Base-by-base conservation (phyloP, 2,888 invertebrate species). In the Hydraecia micacea region DNA sequence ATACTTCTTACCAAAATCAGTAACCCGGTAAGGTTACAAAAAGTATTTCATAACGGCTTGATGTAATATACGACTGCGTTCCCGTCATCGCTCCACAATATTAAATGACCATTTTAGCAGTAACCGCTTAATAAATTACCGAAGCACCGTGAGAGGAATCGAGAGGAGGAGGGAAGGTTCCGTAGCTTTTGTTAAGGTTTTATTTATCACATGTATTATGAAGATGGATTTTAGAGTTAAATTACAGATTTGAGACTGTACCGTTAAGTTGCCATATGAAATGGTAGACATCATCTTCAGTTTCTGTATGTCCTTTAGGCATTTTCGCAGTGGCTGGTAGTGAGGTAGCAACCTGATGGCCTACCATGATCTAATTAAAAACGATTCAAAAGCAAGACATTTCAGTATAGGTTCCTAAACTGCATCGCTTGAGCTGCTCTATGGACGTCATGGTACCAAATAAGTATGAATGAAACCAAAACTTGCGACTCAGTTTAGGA, bases 61-160 rank as follows among this genome's bases (percentile, higher is more conserved):
- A 80, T 81, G 74, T 79, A 86, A 88, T 81, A 81, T 80, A 81
- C 70, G 86, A 71, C 79, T 39, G 46, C 5, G 70, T 72, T 74
- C 71, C 87, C 86, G 77, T 86, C 86, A 88, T 84, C 87, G 82
- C 69, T 8, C 63, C 65, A 74, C 66, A 72, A 81, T 86, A 86
- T 88, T 88, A 88, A 84, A 88, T 87, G 80, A 81, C 86, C 81
- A 69, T 84, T 81, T 88, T 88, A 87, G 82, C 81, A 75, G 79
- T 79, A 86, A 84, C 79, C 80, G 80, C 79, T 71, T 81, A 63
- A 86, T 84, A 86, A 84, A 88, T 83, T 69, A 76, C 70, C 71
- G 9, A 32, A 36, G 4, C 42, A 62, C 65, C 75, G 70, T 68
- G 25, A 65, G 32, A 55, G 39, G n/a, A 32, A 74, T 21, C 25